These are phyloP conservation scores for Meliscaeva auricollis DNA, from an alignment of 2,888 invertebrate genomes.

Conservation along the genomic window DNA sequence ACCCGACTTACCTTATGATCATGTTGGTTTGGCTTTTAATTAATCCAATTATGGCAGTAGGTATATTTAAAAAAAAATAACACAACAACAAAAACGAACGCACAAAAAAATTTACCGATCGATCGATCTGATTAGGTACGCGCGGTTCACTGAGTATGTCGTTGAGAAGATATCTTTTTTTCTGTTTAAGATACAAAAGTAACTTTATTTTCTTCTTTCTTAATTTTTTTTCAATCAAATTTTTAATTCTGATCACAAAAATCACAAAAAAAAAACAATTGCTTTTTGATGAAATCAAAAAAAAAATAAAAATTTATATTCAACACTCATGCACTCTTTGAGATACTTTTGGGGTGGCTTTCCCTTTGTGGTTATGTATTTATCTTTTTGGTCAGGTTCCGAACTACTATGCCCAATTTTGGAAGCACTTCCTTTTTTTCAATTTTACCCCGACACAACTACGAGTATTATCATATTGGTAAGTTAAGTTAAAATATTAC, in stretches of 20 bases:
- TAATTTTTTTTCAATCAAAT: background rate
- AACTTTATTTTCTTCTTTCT: background rate
- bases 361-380: constrained; percentile 33
- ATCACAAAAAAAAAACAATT: constrained; percentile 38
- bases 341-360: constrained; percentile 45
- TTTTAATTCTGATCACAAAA: constrained; percentile 57
- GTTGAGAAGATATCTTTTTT: constrained; percentile 18
- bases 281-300: too few species aligned
- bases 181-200: constrained; percentile 22
- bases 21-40: constrained; percentile 67
- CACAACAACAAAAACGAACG: constrained; percentile 25
- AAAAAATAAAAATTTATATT: constrained; percentile 57
- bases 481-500: constrained; percentile 22
- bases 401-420: constrained; percentile 38
- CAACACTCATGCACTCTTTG: constrained; percentile 62
- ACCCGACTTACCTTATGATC: constrained; percentile 67
- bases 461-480: constrained; percentile 44
- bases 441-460: constrained; percentile 42
- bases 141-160: background rate
- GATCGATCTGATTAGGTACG: constrained; percentile 11
- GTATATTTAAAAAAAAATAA: constrained; percentile 38
- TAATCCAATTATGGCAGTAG: constrained; percentile 73
- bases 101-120: constrained; percentile 36
- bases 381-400: constrained; percentile 4
- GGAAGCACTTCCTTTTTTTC: constrained; percentile 53